A percentile compares a stretch with the other conserved stretches of the same genome.
Conservation (phyloP, 2,888 invertebrate genomes). For the Drosophila formosana region DNA sequence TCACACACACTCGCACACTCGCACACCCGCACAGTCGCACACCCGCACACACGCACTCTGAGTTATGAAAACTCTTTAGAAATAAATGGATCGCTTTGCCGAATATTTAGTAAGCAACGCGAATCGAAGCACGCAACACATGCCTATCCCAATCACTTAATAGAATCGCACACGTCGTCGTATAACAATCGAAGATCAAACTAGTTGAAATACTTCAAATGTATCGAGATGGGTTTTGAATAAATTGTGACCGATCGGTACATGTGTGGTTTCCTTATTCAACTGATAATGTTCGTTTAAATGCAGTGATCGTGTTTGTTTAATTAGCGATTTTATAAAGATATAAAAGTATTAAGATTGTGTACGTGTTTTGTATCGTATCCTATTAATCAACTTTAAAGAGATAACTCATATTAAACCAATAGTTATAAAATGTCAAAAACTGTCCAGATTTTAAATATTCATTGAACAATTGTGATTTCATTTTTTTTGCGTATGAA, state of each 20-base stretch:
- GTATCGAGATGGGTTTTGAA: constrained; percentile 21
- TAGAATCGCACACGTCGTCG: constrained; percentile 34
- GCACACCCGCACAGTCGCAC: constrained; percentile 4
- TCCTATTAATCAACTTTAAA: not conserved
- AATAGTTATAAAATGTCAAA: not conserved
- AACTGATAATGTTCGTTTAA: constrained; percentile 20
- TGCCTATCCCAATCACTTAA: constrained; percentile 32
- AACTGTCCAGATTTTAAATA: not conserved
- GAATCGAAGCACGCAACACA: constrained; percentile 69
- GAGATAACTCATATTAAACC: not conserved
- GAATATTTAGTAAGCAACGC: constrained; percentile 69
- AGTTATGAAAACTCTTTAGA: constrained; percentile 67
- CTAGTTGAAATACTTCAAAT: constrained; percentile 20
- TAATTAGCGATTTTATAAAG: constrained; percentile 9
- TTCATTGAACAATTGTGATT: not conserved
- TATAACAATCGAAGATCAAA: constrained; percentile 26
- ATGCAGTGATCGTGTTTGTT: constrained; percentile 23
- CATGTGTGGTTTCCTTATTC: not conserved
- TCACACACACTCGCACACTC: not conserved
- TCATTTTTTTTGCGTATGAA: not conserved
- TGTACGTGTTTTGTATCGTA: not conserved
- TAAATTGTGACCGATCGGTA: constrained; percentile 18
- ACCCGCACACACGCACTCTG: constrained; percentile 14
- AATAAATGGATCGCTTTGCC: constrained; percentile 68
- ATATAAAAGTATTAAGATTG: not conserved